Evolutionary conservation across 2,888 invertebrate species (phyloP).

Genomic region (Dasysyrphus tricinctus): DNA sequence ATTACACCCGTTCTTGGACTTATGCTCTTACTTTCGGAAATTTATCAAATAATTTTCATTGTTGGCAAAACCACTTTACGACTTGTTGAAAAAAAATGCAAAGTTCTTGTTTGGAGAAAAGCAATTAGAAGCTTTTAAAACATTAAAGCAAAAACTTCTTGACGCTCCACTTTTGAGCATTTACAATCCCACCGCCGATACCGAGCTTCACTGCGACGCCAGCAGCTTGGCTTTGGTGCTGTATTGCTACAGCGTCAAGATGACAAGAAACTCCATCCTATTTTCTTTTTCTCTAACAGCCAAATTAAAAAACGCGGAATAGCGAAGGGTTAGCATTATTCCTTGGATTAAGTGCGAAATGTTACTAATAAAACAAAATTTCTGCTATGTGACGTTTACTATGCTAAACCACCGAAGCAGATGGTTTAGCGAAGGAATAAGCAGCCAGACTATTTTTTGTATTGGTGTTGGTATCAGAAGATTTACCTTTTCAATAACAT

Average conservation of each 20-base stretch:
- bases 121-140: slow-evolving; percentile 44
- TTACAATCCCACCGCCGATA: slow-evolving; percentile 70
- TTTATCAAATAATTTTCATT: slow-evolving; percentile 77
- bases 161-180: slow-evolving; percentile 77
- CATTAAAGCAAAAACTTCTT: slow-evolving; percentile 46
- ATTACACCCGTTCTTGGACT: background rate
- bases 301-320: too few species aligned
- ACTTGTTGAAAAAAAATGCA: slow-evolving; percentile 71
- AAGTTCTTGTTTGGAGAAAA: slow-evolving; percentile 51
- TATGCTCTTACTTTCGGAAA: slow-evolving; percentile 54
- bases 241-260: slow-evolving; percentile 50
- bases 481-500: too few species aligned
- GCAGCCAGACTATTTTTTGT: too few species aligned
- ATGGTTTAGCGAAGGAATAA: too few species aligned
- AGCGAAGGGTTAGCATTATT: too few species aligned
- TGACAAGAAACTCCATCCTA: slow-evolving; percentile 76
- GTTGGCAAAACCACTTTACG: slow-evolving; percentile 47
- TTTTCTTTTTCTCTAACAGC: slow-evolving; percentile 79
- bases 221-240: too few species aligned
- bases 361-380: too few species aligned
- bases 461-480: too few species aligned
- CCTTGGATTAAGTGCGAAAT: too few species aligned
- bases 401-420: too few species aligned
- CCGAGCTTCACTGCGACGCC: slow-evolving; percentile 65
- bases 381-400: too few species aligned